These are phyloP conservation scores for Empidonax traillii DNA, from an alignment of 2,113 vertebrate genomes.

Conservation along the genomic window DNA sequence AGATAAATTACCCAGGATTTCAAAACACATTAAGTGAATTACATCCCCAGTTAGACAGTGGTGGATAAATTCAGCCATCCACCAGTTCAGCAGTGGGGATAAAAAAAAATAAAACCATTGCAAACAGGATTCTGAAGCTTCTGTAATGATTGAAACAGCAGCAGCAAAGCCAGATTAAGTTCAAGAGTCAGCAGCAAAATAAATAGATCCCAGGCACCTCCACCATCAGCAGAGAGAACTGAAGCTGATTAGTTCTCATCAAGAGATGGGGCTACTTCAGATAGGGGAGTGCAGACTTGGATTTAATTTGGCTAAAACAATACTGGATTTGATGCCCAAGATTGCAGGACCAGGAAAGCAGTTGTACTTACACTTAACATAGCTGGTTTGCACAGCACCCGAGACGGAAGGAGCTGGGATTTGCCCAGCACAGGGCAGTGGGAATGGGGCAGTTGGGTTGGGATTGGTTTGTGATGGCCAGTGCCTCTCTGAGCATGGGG, in stretches of 20 bases:
- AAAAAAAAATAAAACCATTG: background rate
- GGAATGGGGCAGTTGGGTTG: background rate
- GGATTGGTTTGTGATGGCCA: background rate
- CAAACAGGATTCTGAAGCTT: constrained; percentile 30
- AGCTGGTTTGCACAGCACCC: rapidly evolving
- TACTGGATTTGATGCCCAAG: background rate
- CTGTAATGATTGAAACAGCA: constrained; percentile 44
- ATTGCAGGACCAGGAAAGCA: background rate
- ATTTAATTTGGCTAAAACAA: background rate
- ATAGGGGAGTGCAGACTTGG: background rate
- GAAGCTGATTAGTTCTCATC: background rate
- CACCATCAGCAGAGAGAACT: background rate
- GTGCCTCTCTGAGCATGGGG: background rate
- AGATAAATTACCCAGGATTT: constrained; percentile 70
- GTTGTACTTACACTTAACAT: background rate
- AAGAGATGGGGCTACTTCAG: background rate
- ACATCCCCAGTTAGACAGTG: constrained; percentile 66
- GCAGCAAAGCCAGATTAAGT: constrained; percentile 44
- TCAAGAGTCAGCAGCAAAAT: constrained; percentile 32
- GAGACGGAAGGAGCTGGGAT: rapidly evolving
- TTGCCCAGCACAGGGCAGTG: background rate
- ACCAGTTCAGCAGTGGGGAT: constrained; percentile 37
- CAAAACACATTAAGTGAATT: constrained; percentile 76
- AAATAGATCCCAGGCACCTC: constrained; percentile 15
- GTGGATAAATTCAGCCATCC: constrained; percentile 71